A percentile compares a stretch with the other conserved stretches of the same genome.
These are phyloP conservation scores for Poliocrania exsul DNA, from an alignment of 2,797 vertebrate species.

Conservation along the genomic window DNA sequence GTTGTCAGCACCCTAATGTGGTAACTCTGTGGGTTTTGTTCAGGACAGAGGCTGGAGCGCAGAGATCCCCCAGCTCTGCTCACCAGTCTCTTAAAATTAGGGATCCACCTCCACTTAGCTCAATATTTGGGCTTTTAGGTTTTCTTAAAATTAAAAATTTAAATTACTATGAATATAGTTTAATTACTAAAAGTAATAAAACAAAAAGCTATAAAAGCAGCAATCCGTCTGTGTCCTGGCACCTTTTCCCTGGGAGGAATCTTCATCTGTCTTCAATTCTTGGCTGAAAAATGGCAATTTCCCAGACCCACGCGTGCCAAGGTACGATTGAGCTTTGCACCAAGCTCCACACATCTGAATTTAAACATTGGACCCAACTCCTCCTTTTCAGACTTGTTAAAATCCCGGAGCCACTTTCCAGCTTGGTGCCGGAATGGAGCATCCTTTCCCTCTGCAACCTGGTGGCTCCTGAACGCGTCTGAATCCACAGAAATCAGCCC, in stretches of 20 bases:
- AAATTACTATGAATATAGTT: neutral
- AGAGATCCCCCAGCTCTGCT: neutral
- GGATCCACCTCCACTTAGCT: neutral
- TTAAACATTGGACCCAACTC: neutral
- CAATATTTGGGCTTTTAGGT: neutral
- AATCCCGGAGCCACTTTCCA: neutral
- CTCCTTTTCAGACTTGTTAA: neutral
- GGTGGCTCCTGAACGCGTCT: neutral
- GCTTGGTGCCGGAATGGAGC: neutral
- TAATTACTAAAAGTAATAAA: neutral
- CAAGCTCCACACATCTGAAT: neutral
- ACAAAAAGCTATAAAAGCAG: neutral
- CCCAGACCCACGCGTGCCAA: too few species aligned
- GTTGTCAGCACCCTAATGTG: neutral
- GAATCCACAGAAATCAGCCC: neutral
- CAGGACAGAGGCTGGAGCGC: neutral
- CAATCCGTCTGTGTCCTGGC: too few species aligned
- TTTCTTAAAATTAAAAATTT: neutral
- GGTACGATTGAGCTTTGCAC: too few species aligned
- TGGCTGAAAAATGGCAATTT: too few species aligned
- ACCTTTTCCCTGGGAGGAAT: too few species aligned
- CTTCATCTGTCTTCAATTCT: too few species aligned
- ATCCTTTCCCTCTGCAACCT: neutral
- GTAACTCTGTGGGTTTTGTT: neutral
- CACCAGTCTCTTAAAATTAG: neutral